Evolutionary conservation across 1,140 invertebrate species (phyloP).

Genomic region (Sitophilus oryzae): DNA sequence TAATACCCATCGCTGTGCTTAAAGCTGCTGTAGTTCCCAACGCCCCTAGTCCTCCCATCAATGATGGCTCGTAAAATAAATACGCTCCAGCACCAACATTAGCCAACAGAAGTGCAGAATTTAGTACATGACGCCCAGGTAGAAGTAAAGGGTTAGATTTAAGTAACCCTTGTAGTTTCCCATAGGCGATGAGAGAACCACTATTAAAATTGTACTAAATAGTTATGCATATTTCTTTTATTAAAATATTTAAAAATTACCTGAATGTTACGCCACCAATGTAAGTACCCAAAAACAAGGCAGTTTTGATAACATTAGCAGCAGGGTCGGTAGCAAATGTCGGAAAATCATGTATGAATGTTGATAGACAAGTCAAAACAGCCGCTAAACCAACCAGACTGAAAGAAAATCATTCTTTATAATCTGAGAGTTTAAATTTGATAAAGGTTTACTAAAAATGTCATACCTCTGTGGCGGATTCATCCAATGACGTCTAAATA

Average conservation of each 20-base stretch:
- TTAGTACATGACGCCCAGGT: slow-evolving; percentile 77
- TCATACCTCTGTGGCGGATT: too few species aligned
- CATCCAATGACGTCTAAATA: too few species aligned
- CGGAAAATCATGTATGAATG: slow-evolving; percentile 77
- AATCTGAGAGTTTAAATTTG: too few species aligned
- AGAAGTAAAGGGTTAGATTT: slow-evolving; percentile 73
- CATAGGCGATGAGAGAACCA: slow-evolving; percentile 84
- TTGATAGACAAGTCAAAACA: slow-evolving; percentile 78
- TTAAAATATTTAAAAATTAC: slow-evolving; percentile 38
- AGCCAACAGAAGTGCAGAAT: slow-evolving; percentile 59
- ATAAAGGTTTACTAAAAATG: too few species aligned
- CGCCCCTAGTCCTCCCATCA: slow-evolving; percentile 59
- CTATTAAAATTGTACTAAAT: slow-evolving; percentile 46
- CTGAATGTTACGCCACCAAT: slow-evolving; percentile 87
- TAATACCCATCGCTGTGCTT: slow-evolving; percentile 75
- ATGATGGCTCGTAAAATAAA: slow-evolving; percentile 60
- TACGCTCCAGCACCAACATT: slow-evolving; percentile 67
- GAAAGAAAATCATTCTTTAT: too few species aligned
- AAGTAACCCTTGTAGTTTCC: slow-evolving; percentile 80
- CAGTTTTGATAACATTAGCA: slow-evolving; percentile 78
- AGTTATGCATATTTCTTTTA: slow-evolving; percentile 5
- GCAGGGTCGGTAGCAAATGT: slow-evolving; percentile 79
- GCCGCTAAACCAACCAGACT: slow-evolving; percentile 82
- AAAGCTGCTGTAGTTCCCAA: slow-evolving; percentile 68
- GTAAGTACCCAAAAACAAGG: slow-evolving; percentile 82